A percentile compares a stretch with the other conserved stretches of the same genome.
phyloP scores from a whole-genome alignment of 2,113 vertebrate species.

The Myiozetetes cayanensis region DNA sequence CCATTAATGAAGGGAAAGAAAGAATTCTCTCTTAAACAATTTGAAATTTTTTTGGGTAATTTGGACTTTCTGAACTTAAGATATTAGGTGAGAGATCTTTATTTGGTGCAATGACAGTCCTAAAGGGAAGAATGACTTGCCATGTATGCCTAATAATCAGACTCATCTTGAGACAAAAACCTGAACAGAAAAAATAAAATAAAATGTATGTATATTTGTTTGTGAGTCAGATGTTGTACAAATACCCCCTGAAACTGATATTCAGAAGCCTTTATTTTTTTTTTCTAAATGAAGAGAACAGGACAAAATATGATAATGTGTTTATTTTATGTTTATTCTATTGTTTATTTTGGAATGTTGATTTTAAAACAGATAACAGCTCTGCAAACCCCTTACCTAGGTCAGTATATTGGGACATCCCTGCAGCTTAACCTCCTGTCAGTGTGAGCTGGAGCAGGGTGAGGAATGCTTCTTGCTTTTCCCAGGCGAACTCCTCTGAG shows the following conservation, averaged over 20 bases:
- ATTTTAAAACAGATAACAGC: slow-evolving; percentile 52
- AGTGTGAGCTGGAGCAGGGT: slow-evolving; percentile 34
- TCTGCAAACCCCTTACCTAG: slow-evolving; percentile 36
- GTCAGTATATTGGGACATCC: slow-evolving; percentile 21
- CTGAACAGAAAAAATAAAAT: not conserved
- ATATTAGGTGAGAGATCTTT: slow-evolving; percentile 9
- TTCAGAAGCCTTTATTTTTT: slow-evolving; percentile 30
- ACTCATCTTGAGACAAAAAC: not conserved
- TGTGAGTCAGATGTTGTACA: not conserved
- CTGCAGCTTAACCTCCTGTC: slow-evolving; percentile 44
- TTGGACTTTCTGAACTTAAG: slow-evolving; percentile 12
- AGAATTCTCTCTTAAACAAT: not conserved
- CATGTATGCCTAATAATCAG: not conserved
- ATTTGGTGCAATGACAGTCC: not conserved
- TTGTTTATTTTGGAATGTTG: no score
- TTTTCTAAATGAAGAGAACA: not conserved
- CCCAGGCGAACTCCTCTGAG: slow-evolving; percentile 2
- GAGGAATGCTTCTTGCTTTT: slow-evolving; percentile 49
- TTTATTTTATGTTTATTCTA: no score
- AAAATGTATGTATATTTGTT: not conserved
- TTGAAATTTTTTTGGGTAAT: slow-evolving; percentile 22
- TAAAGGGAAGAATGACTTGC: not conserved
- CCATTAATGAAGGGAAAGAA: slow-evolving; percentile 9
- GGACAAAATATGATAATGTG: slow-evolving; percentile 19
- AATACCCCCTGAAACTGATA: not conserved